These are phyloP conservation scores for Parazoanthus atlanticus DNA, from an alignment of 92 coral and sea anemone species.

Conservation along the genomic window DNA sequence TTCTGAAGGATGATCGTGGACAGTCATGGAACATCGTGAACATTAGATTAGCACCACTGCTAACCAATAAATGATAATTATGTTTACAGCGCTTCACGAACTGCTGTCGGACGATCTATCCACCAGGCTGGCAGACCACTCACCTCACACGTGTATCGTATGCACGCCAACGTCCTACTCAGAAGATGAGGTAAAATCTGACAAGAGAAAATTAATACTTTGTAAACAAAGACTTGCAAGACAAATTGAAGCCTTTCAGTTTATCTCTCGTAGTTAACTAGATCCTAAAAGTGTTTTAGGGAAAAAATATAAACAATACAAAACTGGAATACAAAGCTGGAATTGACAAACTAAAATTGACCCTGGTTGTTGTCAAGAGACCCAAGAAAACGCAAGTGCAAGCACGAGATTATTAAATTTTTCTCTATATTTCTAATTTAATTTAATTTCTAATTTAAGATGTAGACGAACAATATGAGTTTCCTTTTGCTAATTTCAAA, in stretches of 20 bases:
- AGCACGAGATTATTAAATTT: no score
- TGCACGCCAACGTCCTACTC: conserved; percentile 91
- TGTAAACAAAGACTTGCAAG: no score
- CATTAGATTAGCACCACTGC: not conserved
- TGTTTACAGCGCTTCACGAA: conserved; percentile 83
- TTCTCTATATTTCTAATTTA: not conserved
- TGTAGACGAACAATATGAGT: not conserved
- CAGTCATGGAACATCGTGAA: not conserved
- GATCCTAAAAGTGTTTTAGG: no score
- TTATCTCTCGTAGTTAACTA: no score
- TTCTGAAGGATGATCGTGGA: not conserved
- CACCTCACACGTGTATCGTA: conserved; percentile 81
- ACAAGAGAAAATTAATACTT: no score
- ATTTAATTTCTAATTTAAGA: no score
- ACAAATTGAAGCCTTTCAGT: no score
- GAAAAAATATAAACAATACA: not conserved
- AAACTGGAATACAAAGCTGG: no score
- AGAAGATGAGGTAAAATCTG: conserved; percentile 78
- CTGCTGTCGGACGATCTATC: conserved; percentile 84
- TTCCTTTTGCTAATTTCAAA: not conserved
- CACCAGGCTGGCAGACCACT: conserved; percentile 83
- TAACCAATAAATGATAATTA: not conserved
- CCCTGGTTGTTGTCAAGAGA: no score
- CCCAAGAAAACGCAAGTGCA: no score
- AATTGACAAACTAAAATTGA: no score